Evolutionary conservation across 2,888 invertebrate species (phyloP).

Genomic region (Syritta pipiens): DNA sequence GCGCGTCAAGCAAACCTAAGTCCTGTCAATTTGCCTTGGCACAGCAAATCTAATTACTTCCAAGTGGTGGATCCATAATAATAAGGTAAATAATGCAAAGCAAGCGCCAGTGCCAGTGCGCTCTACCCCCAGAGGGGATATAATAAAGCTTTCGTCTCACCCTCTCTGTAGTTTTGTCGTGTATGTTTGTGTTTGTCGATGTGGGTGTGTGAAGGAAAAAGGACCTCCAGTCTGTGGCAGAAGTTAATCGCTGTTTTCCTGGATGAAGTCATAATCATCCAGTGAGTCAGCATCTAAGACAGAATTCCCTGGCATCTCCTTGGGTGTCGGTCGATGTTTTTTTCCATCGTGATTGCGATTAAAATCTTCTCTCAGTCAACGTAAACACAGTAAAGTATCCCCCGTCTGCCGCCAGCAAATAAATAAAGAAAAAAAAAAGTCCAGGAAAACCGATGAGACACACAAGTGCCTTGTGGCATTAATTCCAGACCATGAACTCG

Average conservation of each 20-base stretch:
- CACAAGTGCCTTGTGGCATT: constrained; percentile 62
- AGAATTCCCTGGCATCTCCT: constrained; percentile 10
- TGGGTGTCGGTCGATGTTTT: not conserved
- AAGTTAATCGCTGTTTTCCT: constrained; percentile 66
- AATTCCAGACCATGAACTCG: constrained; percentile 47
- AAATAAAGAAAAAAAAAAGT: not conserved
- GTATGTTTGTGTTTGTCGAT: not conserved
- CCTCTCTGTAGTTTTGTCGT: not conserved
- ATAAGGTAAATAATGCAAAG: constrained; percentile 68
- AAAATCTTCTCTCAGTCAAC: constrained; percentile 63
- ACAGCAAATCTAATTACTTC: constrained; percentile 67
- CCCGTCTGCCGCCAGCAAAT: not conserved
- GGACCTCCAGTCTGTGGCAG: constrained; percentile 42
- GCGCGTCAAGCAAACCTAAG: constrained; percentile 32
- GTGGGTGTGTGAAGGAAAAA: constrained; percentile 4
- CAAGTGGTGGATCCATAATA: constrained; percentile 59
- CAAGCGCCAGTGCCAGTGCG: not conserved
- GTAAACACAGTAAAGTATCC: constrained; percentile 16
- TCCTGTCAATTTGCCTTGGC: constrained; percentile 54
- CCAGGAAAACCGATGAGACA: constrained; percentile 34
- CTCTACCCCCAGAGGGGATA: constrained; percentile 9
- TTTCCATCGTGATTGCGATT: constrained; percentile 49
- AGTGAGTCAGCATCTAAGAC: constrained; percentile 53
- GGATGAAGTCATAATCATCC: constrained; percentile 65
- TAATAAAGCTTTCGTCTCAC: constrained; percentile 33